phyloP scores from a whole-genome alignment of 2,888 invertebrate species.

The Embidobia sp. region DNA sequence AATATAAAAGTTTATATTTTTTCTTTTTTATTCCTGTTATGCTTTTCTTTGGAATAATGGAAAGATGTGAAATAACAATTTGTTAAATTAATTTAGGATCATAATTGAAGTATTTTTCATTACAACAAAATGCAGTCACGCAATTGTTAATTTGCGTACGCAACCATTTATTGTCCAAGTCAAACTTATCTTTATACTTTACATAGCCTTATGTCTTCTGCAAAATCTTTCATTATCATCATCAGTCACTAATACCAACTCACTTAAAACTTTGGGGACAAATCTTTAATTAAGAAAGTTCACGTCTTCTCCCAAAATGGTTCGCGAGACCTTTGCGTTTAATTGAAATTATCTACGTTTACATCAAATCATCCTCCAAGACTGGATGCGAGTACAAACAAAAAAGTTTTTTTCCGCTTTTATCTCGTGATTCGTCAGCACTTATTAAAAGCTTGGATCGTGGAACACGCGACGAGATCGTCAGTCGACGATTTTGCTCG shows the following conservation, averaged over 20 bases:
- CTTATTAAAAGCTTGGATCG: background rate
- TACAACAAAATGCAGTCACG: too few species aligned
- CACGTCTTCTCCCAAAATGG: slow-evolving; percentile 69
- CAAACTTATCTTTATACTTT: background rate
- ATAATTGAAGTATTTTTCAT: too few species aligned
- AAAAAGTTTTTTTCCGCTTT: background rate
- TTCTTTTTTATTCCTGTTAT: too few species aligned
- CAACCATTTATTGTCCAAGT: background rate
- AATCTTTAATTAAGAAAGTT: slow-evolving; percentile 78
- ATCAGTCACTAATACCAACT: slow-evolving; percentile 65
- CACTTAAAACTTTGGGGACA: slow-evolving; percentile 73
- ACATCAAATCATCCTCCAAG: slow-evolving; percentile 4
- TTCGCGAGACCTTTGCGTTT: slow-evolving; percentile 30
- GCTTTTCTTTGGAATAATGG: too few species aligned
- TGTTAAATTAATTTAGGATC: too few species aligned
- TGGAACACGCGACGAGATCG: too few species aligned
- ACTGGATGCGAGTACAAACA: too few species aligned
- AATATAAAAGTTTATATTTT: too few species aligned
- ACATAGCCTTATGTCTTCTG: background rate
- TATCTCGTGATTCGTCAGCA: background rate
- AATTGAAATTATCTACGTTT: slow-evolving; percentile 28
- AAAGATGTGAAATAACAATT: too few species aligned
- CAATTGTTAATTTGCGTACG: background rate
- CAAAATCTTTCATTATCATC: slow-evolving; percentile 23
- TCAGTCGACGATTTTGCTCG: too few species aligned